Percentiles rank a stretch among this genome's conserved stretches.
These are phyloP conservation scores for Cyprichromis sp. DNA, from an alignment of 2,113 vertebrate species.

Conservation along the genomic window DNA sequence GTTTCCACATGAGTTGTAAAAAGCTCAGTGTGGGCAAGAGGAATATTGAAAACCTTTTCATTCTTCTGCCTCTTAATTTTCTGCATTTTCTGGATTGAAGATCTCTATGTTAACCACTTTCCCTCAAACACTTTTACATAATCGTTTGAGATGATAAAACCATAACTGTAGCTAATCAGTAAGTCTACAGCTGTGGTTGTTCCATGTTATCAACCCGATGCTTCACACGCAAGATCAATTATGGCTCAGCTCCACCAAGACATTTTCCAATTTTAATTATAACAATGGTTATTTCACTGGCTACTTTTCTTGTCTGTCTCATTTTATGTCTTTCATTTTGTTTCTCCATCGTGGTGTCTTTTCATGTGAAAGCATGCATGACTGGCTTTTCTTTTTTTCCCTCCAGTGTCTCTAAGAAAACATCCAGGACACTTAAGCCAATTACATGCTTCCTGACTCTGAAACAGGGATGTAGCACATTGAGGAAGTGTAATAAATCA, in stretches of 20 bases:
- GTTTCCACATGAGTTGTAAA: not conserved
- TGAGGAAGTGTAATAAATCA: slow-evolving; percentile 4
- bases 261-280: not conserved
- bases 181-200: not conserved
- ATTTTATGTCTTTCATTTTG: not conserved
- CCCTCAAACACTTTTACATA: not conserved
- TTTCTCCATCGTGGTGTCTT: not conserved
- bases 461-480: not conserved
- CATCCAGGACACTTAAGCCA: slow-evolving; percentile 15
- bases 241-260: not conserved
- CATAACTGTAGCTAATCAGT: not conserved
- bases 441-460: slow-evolving; percentile 18
- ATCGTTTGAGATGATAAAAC: not conserved
- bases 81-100: not conserved
- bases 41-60: not conserved
- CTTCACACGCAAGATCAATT: not conserved
- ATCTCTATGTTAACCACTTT: not conserved
- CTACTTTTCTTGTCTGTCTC: not conserved
- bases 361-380: slow-evolving; percentile 1
- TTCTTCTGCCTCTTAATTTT: not conserved
- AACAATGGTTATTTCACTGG: not conserved
- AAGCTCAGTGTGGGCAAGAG: not conserved
- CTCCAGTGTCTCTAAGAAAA: not conserved
- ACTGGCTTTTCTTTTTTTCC: not conserved
- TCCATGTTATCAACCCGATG: not conserved